Base-by-base conservation (phyloP, 2,888 invertebrate species). In the Xanthia togata region DNA sequence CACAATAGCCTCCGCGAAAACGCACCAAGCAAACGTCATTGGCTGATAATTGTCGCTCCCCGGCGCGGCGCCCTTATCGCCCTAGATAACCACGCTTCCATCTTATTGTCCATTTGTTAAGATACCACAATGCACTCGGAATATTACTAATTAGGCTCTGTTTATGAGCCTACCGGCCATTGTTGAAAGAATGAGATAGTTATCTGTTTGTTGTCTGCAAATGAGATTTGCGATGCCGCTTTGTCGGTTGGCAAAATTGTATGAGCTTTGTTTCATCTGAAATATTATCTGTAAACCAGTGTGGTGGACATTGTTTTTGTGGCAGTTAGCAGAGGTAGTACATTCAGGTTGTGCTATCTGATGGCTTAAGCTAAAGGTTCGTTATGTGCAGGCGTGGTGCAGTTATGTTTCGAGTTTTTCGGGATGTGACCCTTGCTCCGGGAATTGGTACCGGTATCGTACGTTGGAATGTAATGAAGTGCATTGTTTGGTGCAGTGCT, bases 81-180 rank as follows among this genome's bases (percentile, higher is more conserved):
- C 95, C 95, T 96, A 96, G 96, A 96, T 96, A 96, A 95, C 93
- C 90, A 87, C 89, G 92, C 92, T 93, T 93, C 94, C 95, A 94
- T 94, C 95, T 94, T 95, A 96, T 96, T 96, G 96, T 96, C 93
- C 93, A 93, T 93, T 92, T 93, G 90, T 92, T 90, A 84, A 93
- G 95, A 95, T 95, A 95, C 93, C 93, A 95, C 96, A 96, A 96
- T 96, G 96, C 95, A 94, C 94, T 93, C 92, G 94, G 95, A 95
- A 96, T 96, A 96, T 96, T 96, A 96, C 96, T 96, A 96, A 96
- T 96, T 96, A 96, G 96, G 95, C 93, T 91, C 95, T 93, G 94
- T 95, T 96, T 96, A 96, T 96, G 96, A 96, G 93, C 92, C 91
- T 92, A 92, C 92, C 93, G 93, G 92, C 95, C 95, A 96, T 96